Evolutionary conservation across 2,888 invertebrate species (phyloP), one percentile per base, ranked within the genome.

Genomic region (Pedicia rivosa): DNA sequence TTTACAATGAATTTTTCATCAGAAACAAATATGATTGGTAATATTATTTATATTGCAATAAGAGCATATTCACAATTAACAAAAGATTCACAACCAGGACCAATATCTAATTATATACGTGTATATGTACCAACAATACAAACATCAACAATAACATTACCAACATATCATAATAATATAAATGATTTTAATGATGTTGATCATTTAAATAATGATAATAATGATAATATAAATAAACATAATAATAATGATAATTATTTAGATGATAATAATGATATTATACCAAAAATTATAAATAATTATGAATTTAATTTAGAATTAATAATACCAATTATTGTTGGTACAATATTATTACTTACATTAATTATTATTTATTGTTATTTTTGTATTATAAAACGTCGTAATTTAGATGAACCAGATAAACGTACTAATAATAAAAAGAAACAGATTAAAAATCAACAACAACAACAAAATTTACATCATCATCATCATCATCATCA

Each of bases 81-180:
- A 1, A 47, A 54, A 5, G 52, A 52, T 37, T 44, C 55, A 1
- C 44, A 49, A n/a, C 52, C 63, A 2, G 65, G 66, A 6, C 63
- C 64, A 1, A 48, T 65, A 20, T 70, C 70, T 3, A 72, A 72
- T 48, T 65, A 65, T 53, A 66, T 68, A 2, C 51, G 65, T 13
- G 62, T 68, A 5, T 55, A 62, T 39, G 62, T 72, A 2, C 64
- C 66, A 7, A 19, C 19, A 20, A 13, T 20, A 32, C n/a, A n/a
- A n/a, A n/a, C n/a, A n/a, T n/a, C 59, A 35, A 52, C 53, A 16
- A 45, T 53, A 3, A 53, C 56, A 6, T 63, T 61, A 59, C 59
- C 62, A 3, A 46, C 30, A 29, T 3, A 57, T 35, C 47, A 51
- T 8, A 52, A 58, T 2, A 54, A 56, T 29, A 63, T 64, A 1